Base-by-base conservation (phyloP, 2,888 invertebrate species). In the Heliconius cydno region DNA sequence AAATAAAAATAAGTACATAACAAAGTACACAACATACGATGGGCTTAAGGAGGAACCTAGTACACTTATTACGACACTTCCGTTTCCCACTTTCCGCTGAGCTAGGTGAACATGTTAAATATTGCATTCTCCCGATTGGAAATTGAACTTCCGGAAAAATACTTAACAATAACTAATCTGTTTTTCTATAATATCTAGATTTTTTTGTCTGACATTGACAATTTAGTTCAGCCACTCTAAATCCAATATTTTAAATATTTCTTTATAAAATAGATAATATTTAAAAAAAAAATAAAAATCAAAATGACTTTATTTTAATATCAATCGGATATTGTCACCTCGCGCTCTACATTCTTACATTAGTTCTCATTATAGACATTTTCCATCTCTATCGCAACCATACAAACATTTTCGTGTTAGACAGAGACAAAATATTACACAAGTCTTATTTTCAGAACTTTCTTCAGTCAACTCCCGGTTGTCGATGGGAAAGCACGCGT, bases 361-460 rank as follows among this genome's bases (percentile, higher is more conserved):
- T 72, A 79, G 77, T 76, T 76, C 74, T 71, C 77, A 65, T 79
- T 77, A 78, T 78, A 80, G 74, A 68, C 30, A 75, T 72, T 65
- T 41, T 68, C 73, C 52, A 60, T 76, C 78, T 70, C 70, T 77
- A 34, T 68, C 52, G n/a, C 68, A 34, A 63, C 57, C 30, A 34
- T 46, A 19, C 22, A 38, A 28, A 41, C 28, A 41, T 7, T 28
- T 25, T 19, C 19, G 22, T 19, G 65, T 19, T 28, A 75, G 65
- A 75, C 25, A 38, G 22, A 75, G 75, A 75, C 13, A 75, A 65
- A 75, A 75, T 75, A 75, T 75, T 75, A 41, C 12, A 65, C 63
- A 75, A 75, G 75, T 75, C 65, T 25, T 80, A 81, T 81, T 81
- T 77, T 80, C 81, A 78, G 81, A 82, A 80, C 75, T 80, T 82